These are phyloP conservation scores for Natator depressus DNA, from an alignment of 2,113 vertebrate species.

Conservation along the genomic window DNA sequence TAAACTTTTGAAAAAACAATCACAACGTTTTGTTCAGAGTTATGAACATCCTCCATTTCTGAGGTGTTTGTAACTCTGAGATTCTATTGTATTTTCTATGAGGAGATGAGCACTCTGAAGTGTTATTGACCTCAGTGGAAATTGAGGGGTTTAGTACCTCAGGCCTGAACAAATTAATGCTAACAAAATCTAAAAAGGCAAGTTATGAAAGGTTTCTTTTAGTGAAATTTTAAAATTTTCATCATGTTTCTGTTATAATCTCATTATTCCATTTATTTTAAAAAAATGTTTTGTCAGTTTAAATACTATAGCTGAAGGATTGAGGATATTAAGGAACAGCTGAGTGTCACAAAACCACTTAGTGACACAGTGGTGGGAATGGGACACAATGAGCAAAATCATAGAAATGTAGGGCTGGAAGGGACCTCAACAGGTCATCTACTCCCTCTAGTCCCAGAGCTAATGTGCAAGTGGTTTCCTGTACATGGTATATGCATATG, in stretches of 20 bases:
- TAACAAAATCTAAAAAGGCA: not conserved
- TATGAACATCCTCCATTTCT: too few relatives aligned
- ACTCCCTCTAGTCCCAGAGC: not conserved
- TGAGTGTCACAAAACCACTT: not conserved
- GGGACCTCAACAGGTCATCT: not conserved
- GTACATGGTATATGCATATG: not conserved
- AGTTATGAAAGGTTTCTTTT: not conserved
- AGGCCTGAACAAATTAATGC: not conserved
- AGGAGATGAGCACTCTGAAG: not conserved
- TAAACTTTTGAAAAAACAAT: too few relatives aligned
- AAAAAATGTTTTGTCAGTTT: not conserved
- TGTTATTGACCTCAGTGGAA: not conserved
- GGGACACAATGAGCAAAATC: not conserved
- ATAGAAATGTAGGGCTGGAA: not conserved
- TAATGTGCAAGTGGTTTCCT: not conserved
- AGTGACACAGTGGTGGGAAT: accelerated
- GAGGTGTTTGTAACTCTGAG: too few relatives aligned
- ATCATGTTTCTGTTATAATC: not conserved
- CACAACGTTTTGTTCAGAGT: too few relatives aligned
- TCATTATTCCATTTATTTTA: not conserved
- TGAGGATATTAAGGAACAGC: not conserved
- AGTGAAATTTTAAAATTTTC: not conserved
- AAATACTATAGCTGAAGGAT: not conserved
- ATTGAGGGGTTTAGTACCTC: not conserved
- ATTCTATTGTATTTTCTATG: not conserved